Evolutionary conservation across 2,888 invertebrate species (phyloP).

Genomic region (Rhopalosiphum nymphaeae): DNA sequence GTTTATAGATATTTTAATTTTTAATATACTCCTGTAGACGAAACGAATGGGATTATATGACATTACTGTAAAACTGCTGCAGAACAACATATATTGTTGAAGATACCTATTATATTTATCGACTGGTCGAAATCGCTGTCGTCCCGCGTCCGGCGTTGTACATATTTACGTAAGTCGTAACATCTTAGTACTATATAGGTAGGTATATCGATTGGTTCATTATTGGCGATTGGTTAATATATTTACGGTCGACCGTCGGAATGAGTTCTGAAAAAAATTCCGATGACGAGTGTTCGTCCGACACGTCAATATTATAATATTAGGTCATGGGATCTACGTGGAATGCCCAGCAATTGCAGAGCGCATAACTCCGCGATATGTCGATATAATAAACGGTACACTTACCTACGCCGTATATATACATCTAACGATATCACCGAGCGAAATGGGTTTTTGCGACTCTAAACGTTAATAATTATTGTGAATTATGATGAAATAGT

Average conservation of each 20-base stretch:
- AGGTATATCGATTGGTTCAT: background rate
- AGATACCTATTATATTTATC: background rate
- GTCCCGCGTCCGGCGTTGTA: background rate
- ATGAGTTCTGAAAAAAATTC: background rate
- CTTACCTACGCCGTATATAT: background rate
- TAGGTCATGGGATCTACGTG: conserved; percentile 41
- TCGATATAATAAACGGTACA: background rate
- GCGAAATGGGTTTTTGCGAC: conserved; percentile 10
- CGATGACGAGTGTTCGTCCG: background rate
- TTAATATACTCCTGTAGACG: background rate
- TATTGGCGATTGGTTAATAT: background rate
- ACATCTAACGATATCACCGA: background rate
- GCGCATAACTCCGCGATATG: background rate
- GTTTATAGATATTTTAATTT: background rate
- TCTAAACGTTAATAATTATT: background rate
- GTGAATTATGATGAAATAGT: background rate
- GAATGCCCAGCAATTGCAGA: conserved; percentile 13
- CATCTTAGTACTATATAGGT: background rate
- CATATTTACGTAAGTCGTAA: background rate
- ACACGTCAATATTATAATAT: background rate
- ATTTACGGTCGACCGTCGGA: background rate
- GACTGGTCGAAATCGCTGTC: background rate
- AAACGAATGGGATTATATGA: background rate
- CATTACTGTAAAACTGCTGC: background rate
- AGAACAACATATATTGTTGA: background rate